Conservation (phyloP, 1,140 invertebrate genomes). For the Megathymus violae region DNA sequence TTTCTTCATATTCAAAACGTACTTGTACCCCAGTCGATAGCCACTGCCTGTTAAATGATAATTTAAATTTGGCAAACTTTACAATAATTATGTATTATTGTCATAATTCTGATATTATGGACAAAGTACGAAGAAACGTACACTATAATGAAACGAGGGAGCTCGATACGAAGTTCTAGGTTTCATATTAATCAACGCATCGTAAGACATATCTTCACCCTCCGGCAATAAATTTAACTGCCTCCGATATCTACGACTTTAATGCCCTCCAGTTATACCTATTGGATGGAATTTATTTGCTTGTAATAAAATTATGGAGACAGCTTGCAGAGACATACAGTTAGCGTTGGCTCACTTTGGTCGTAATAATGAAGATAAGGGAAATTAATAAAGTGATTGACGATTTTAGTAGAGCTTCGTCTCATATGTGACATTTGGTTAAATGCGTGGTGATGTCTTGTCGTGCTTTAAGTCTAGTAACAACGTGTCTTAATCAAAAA, state of each 20-base stretch:
- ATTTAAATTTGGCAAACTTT: too few relatives aligned
- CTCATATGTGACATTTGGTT: too few relatives aligned
- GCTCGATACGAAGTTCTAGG: slow-evolving; percentile 1
- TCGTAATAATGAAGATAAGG: background rate
- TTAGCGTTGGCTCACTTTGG: background rate
- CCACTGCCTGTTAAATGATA: too few relatives aligned
- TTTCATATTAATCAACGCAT: slow-evolving; percentile 14
- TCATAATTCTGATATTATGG: too few relatives aligned
- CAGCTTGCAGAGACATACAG: background rate
- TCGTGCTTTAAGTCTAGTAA: too few relatives aligned
- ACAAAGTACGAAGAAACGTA: too few relatives aligned
- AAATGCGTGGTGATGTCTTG: too few relatives aligned
- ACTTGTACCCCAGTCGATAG: too few relatives aligned
- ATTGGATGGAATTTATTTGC: background rate
- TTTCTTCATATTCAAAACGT: too few relatives aligned
- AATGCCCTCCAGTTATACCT: slow-evolving; percentile 3
- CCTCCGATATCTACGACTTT: background rate
- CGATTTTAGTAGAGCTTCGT: too few relatives aligned
- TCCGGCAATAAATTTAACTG: slow-evolving; percentile 16
- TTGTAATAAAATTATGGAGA: slow-evolving; percentile 1
- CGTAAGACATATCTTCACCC: slow-evolving; percentile 20
- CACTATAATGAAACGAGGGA: background rate
- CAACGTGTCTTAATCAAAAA: too few relatives aligned
- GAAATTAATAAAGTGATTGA: background rate
- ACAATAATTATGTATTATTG: too few relatives aligned